Base-by-base conservation (phyloP, 2,113 vertebrate species). In the Oncorhynchus nerka region DNA sequence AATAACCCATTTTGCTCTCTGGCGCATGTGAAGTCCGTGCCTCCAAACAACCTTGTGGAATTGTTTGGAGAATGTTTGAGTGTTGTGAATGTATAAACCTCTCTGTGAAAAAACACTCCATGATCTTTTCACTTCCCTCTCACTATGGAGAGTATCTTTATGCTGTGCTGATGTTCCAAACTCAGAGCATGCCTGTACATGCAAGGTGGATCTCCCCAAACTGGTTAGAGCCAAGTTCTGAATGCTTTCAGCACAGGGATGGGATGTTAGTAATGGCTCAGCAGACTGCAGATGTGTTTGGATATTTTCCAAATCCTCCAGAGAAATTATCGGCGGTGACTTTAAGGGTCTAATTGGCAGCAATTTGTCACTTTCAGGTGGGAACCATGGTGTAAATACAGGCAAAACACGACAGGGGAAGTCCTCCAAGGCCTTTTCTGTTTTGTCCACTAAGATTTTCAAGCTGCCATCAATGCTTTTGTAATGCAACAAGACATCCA, bases 1-100 rank as follows among this genome's bases (percentile, higher is more conserved):
- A 83, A 99, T 94, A 32, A 93, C 92, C 98, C 97, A 99, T 48
- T 91, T 95, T 45, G 89, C 97, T 89, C 98, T 94, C 88, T 96
- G 94, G 71, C 89, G 91, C 2, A 83, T 88, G 84, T 97, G 93
- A 15, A 99, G 92, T 32, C 90, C 83, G 71, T 96, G 90, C 74
- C 73, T 76, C 65, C 93, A 89, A 83, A 97, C 84, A 79, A 79
- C 84, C 75, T 66, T 88, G 48, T 82, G 91, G 70, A 98, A 90
- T 7, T 84, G 90, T 74, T 87, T 78, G 78, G 96, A 97, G 77
- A 95, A 88, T 30, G 92, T 81, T 72, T 80, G 86, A 62, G 90
- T 80, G 22, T 86, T 83, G 81, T 84, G 84, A 79, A 80, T 84
- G 19, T 75, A 78, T 13, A 70, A 84, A 32, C 71, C 9, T 0